Percentiles rank a stretch among this genome's conserved stretches.
phyloP scores from a whole-genome alignment of 2,888 invertebrate species.

The Reticulitermes lucifugus region DNA sequence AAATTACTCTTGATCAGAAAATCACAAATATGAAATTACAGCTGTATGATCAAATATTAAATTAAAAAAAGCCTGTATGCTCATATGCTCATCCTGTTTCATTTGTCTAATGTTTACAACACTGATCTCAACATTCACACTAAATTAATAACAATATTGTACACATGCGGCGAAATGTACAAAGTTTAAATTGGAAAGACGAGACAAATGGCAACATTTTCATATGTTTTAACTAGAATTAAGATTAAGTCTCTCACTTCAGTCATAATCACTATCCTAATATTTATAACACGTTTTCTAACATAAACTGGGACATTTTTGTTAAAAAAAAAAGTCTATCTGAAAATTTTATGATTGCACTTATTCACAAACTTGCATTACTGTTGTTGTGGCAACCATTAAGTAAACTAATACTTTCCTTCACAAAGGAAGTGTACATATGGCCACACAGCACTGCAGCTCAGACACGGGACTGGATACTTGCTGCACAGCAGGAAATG shows the following conservation, averaged over 20 bases:
- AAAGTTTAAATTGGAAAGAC: slow-evolving; percentile 18
- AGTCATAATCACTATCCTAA: background rate
- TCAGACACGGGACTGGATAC: background rate
- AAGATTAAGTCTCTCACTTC: background rate
- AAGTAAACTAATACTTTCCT: slow-evolving; percentile 29
- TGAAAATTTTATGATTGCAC: slow-evolving; percentile 25
- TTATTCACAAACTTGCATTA: slow-evolving; percentile 6
- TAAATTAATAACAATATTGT: background rate
- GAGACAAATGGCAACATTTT: slow-evolving; percentile 29
- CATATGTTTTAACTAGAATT: background rate
- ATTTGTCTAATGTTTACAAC: slow-evolving; percentile 12
- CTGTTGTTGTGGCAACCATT: background rate
- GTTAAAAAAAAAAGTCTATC: slow-evolving; percentile 17
- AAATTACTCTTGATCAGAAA: background rate
- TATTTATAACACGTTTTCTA: slow-evolving; percentile 17
- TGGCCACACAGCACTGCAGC: slow-evolving; percentile 6
- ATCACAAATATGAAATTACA: slow-evolving; percentile 3
- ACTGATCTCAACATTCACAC: slow-evolving; percentile 20
- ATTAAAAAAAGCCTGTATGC: slow-evolving; percentile 9
- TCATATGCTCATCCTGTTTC: slow-evolving; percentile 17
- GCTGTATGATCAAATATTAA: background rate
- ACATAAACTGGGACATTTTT: background rate
- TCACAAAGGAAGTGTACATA: background rate
- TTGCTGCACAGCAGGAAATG: slow-evolving; percentile 16
- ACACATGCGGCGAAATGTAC: slow-evolving; percentile 17